Evolutionary conservation across 2,888 invertebrate genomes (phyloP).

Genomic region (Hirudinaria manillensis): DNA sequence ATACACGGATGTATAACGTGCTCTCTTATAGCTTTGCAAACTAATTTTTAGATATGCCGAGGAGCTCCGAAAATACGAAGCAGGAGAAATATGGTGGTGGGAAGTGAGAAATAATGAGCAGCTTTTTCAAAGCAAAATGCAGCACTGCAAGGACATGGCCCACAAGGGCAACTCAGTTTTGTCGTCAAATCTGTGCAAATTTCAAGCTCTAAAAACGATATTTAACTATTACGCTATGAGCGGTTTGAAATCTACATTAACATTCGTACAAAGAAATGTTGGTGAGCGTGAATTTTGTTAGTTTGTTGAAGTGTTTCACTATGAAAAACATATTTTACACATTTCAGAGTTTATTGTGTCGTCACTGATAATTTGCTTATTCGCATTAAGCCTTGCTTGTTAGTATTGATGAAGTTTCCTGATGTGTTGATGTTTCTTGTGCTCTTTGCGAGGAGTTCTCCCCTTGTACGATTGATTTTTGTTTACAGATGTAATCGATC

Average conservation of each 20-base stretch:
- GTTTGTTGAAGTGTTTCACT: background rate
- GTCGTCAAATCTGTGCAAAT: background rate
- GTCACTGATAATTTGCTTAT: background rate
- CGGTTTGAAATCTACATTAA: slow-evolving; percentile 4
- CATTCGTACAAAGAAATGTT: background rate
- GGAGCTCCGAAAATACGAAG: slow-evolving; percentile 16
- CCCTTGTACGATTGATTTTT: background rate
- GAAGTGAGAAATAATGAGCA: slow-evolving; percentile 13
- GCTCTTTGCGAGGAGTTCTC: background rate
- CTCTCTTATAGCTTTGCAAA: background rate
- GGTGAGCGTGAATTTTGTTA: background rate
- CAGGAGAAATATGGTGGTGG: slow-evolving; percentile 25
- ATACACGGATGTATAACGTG: background rate
- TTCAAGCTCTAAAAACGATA: background rate
- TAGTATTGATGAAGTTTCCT: background rate
- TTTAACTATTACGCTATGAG: slow-evolving; percentile 8
- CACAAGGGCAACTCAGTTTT: background rate
- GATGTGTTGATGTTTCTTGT: background rate
- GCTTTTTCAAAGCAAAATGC: background rate
- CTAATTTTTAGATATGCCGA: background rate
- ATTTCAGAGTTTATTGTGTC: background rate
- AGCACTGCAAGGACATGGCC: background rate
- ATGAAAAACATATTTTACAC: background rate
- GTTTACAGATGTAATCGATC: slow-evolving; percentile 19
- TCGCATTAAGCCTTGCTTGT: slow-evolving; percentile 15